Percentiles rank a stretch among this genome's conserved stretches.
Conservation (phyloP, 1,140 invertebrate species). For the Drosophila jambulina region DNA sequence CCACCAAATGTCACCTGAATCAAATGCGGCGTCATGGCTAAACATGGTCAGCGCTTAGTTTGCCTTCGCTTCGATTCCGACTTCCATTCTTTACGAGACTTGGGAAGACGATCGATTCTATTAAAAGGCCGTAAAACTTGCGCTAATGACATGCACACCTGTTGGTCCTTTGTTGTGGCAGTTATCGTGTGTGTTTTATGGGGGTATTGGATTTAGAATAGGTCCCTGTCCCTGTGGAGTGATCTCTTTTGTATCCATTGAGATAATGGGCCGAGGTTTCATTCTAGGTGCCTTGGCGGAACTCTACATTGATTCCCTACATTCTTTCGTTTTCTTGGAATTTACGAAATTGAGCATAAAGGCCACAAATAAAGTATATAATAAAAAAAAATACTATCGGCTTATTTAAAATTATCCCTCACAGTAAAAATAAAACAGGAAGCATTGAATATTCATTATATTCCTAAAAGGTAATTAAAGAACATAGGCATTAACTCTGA, state of each 20-base stretch:
- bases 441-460: neutral
- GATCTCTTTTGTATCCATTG: conserved; percentile 9
- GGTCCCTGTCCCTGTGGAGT: conserved; percentile 1
- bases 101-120: conserved; percentile 60
- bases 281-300: neutral
- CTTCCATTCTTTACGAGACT: conserved; percentile 23
- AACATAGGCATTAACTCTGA: no score
- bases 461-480: neutral
- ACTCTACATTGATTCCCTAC: conserved; percentile 8
- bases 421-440: no score
- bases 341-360: neutral
- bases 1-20: conserved; percentile 58
- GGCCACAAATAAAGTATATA: neutral
- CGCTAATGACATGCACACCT: conserved; percentile 78
- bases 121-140: conserved; percentile 72
- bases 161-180: conserved; percentile 76
- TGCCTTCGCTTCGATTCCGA: conserved; percentile 20
- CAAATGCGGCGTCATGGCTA: conserved; percentile 56
- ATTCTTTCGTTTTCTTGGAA: neutral
- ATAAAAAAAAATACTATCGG: neutral
- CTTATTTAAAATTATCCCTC: neutral
- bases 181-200: conserved; percentile 43
- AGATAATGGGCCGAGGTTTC: conserved; percentile 7
- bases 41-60: conserved; percentile 67
- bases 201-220: conserved; percentile 16